Percentiles rank a stretch among this genome's conserved stretches.
phyloP scores from a whole-genome alignment of 1,140 invertebrate genomes.

The Campoletis sonorensis region DNA sequence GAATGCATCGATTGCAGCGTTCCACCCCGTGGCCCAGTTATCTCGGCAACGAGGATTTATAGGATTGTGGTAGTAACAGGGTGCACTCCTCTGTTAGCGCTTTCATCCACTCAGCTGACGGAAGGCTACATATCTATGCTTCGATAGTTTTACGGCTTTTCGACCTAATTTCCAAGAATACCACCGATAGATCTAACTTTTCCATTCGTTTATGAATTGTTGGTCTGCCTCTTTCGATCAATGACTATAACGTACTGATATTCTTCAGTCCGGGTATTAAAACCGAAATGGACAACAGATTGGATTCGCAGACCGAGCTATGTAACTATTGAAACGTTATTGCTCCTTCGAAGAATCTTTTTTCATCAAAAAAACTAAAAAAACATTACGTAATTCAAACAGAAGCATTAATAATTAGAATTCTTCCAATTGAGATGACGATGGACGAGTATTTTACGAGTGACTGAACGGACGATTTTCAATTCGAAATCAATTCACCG shows the following conservation, averaged over 20 bases:
- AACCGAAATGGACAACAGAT: conserved; percentile 1
- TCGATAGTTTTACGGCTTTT: conserved; percentile 47
- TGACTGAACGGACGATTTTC: too few relatives aligned
- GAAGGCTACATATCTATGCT: conserved; percentile 38
- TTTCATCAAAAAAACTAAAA: too few relatives aligned
- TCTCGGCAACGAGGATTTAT: conserved; percentile 60
- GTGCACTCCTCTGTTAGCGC: not conserved
- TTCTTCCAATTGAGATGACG: too few relatives aligned
- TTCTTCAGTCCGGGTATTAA: not conserved
- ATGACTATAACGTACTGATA: not conserved
- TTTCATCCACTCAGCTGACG: conserved; percentile 18
- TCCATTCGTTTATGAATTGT: conserved; percentile 22
- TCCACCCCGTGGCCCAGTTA: conserved; percentile 62
- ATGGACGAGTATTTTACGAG: too few relatives aligned
- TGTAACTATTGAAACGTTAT: too few relatives aligned
- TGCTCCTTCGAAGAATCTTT: too few relatives aligned
- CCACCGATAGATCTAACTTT: conserved; percentile 21
- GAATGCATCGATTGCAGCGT: conserved; percentile 63
- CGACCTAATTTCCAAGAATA: conserved; percentile 56
- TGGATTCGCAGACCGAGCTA: too few relatives aligned
- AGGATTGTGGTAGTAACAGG: conserved; percentile 48
- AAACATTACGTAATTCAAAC: too few relatives aligned
- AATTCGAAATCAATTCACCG: too few relatives aligned
- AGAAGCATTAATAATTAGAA: too few relatives aligned
- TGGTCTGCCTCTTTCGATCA: conserved; percentile 13